These are phyloP conservation scores for Phortica variegata DNA, from an alignment of 1,140 invertebrate genomes.

Conservation along the genomic window DNA sequence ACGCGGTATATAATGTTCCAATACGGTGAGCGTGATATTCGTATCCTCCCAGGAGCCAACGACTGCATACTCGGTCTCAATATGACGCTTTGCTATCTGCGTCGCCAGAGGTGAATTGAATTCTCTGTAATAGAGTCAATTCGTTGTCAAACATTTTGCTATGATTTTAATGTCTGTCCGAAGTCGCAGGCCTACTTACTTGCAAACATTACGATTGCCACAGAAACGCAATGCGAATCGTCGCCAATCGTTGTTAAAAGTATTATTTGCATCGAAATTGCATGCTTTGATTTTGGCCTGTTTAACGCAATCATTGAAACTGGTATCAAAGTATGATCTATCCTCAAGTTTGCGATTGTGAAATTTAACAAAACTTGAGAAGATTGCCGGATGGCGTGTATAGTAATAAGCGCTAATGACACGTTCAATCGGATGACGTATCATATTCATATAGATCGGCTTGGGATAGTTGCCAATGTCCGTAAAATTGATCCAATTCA, in stretches of 20 bases:
- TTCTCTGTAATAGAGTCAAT: slow-evolving; percentile 68
- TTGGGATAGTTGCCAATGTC: slow-evolving; percentile 68
- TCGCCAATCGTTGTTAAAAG: slow-evolving; percentile 72
- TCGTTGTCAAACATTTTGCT: slow-evolving; percentile 67
- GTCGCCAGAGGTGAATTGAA: slow-evolving; percentile 79
- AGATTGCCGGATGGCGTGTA: slow-evolving; percentile 67
- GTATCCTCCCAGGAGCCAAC: slow-evolving; percentile 85
- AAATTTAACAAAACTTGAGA: slow-evolving; percentile 76
- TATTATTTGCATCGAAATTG: slow-evolving; percentile 75
- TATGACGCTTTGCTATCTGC: slow-evolving; percentile 78
- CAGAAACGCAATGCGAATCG: slow-evolving; percentile 79
- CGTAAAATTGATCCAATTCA: slow-evolving; percentile 57
- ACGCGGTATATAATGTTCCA: slow-evolving; percentile 79
- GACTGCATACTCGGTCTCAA: slow-evolving; percentile 82
- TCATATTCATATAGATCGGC: slow-evolving; percentile 83
- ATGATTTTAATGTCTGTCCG: not conserved
- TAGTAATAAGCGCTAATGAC: slow-evolving; percentile 84
- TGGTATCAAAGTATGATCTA: slow-evolving; percentile 83
- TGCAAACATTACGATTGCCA: slow-evolving; percentile 61
- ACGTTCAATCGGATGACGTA: slow-evolving; percentile 82
- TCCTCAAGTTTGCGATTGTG: slow-evolving; percentile 76
- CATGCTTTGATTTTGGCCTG: slow-evolving; percentile 76
- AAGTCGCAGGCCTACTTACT: no score
- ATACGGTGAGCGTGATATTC: slow-evolving; percentile 77
- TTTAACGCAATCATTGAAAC: slow-evolving; percentile 81